These are phyloP conservation scores for Hofmannophila pseudospretella DNA, from an alignment of 2,888 invertebrate genomes.

Conservation along the genomic window DNA sequence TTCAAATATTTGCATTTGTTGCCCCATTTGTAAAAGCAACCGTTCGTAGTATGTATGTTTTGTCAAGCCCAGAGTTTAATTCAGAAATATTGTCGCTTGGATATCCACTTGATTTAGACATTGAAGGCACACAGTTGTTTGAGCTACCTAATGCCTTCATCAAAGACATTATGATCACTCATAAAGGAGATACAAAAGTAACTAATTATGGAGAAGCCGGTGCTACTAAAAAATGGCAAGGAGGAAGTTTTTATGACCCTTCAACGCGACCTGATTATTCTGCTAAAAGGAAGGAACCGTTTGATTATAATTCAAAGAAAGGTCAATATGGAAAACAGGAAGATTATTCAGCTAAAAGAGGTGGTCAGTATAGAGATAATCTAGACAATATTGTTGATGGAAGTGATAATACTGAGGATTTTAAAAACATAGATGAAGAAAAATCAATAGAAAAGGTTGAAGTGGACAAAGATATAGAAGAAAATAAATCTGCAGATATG, in stretches of 20 bases:
- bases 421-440: background rate
- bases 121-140: constrained; percentile 65
- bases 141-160: constrained; percentile 54
- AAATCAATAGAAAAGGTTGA: constrained; percentile 7
- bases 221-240: constrained; percentile 30
- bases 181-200: constrained; percentile 41
- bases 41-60: constrained; percentile 46
- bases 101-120: constrained; percentile 85
- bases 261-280: constrained; percentile 18
- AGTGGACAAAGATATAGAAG: constrained; percentile 4
- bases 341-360: constrained; percentile 11
- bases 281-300: constrained; percentile 17
- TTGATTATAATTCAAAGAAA: constrained; percentile 26
- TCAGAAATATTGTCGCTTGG: constrained; percentile 68
- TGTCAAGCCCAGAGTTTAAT: constrained; percentile 53
- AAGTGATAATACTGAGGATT: no score
- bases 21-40: constrained; percentile 66
- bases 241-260: constrained; percentile 23
- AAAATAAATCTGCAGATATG: constrained; percentile 4
- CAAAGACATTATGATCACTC: constrained; percentile 49
- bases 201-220: constrained; percentile 28
- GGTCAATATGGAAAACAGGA: constrained; percentile 14
- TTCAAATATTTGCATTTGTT: constrained; percentile 81
- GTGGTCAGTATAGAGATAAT: constrained; percentile 13
- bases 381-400: background rate